Conservation (phyloP, 1,140 invertebrate genomes). For the Halesus radiatus region DNA sequence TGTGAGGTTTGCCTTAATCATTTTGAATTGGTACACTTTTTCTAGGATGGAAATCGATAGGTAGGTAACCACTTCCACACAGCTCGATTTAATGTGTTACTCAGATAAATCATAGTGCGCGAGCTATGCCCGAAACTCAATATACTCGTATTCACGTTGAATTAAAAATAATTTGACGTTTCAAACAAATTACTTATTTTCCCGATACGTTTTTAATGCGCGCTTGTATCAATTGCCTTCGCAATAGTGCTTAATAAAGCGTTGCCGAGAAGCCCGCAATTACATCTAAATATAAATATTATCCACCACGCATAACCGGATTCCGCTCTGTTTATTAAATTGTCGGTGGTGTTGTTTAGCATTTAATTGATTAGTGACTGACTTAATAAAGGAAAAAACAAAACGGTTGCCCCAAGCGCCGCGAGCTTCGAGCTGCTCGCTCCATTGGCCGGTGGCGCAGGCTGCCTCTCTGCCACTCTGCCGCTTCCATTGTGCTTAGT, state of each 20-base stretch:
- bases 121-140: neutral
- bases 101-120: constrained; percentile 6
- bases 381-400: constrained; percentile 49
- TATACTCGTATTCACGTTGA: constrained; percentile 17
- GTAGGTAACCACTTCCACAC: too few relatives aligned
- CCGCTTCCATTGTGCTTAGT: neutral
- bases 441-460: neutral
- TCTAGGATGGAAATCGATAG: too few relatives aligned
- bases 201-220: constrained; percentile 8
- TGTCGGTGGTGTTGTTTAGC: constrained; percentile 46
- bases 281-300: constrained; percentile 41
- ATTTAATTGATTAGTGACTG: constrained; percentile 55
- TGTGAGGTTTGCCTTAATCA: too few relatives aligned
- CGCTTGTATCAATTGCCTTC: constrained; percentile 26
- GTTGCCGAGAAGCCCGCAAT: constrained; percentile 10
- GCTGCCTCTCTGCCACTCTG: neutral
- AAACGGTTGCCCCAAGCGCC: constrained; percentile 43
- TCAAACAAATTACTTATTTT: constrained; percentile 28
- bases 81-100: neutral
- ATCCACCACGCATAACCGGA: constrained; percentile 32
- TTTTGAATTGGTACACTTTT: too few relatives aligned
- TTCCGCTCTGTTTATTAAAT: constrained; percentile 44
- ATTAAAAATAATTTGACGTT: constrained; percentile 33
- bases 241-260: constrained; percentile 17
- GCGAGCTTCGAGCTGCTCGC: neutral